Evolutionary conservation across 2,797 vertebrate species (phyloP), one percentile per base, ranked within the genome.

Genomic region (Danio kyathit): DNA sequence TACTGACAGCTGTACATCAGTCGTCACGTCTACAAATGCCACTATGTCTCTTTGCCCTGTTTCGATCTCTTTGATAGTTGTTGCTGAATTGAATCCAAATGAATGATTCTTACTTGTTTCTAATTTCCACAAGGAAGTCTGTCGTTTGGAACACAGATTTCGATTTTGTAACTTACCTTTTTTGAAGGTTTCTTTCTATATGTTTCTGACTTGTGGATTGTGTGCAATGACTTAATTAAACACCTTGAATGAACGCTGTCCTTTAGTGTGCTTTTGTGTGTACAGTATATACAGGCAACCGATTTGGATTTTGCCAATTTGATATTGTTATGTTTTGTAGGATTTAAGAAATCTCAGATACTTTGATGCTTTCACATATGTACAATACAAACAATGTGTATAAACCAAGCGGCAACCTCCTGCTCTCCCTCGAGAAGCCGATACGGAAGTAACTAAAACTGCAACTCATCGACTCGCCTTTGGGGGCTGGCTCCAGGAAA

Each of bases 161-260:
- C 74, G 74, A 44, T 86, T 87, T 87, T 88, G 87, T 91, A 84
- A 89, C 54, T 80, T 83, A 88, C 91, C 89, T 92, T 91, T 70
- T 79, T 80, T 84, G 83, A 91, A 92, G 92, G 93, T 91, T 88
- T 76, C 54, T 84, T 81, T 82, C 87, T 94, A 91, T 93, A 79
- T 80, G 82, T 93, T 92, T 93, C 88, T 93, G 91, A 94, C 89
- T 93, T 92, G 91, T 94, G 93, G 92, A 92, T 92, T 94, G 93
- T 93, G 93, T 90, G 90, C 92, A 92, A 94, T 90, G 90, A 90
- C 87, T 92, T 91, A 94, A 95, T 93, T 83, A 87, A 92, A 95
- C 93, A 94, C 91, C 89, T 93, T 94, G 91, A 95, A 94, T 94
- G 93, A 72, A 46, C 94, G 92, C 89, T 80, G 80, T 86, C 74